These are phyloP conservation scores for Ctenomys sociabilis DNA, from an alignment of 2,113 vertebrate genomes.

Conservation along the genomic window DNA sequence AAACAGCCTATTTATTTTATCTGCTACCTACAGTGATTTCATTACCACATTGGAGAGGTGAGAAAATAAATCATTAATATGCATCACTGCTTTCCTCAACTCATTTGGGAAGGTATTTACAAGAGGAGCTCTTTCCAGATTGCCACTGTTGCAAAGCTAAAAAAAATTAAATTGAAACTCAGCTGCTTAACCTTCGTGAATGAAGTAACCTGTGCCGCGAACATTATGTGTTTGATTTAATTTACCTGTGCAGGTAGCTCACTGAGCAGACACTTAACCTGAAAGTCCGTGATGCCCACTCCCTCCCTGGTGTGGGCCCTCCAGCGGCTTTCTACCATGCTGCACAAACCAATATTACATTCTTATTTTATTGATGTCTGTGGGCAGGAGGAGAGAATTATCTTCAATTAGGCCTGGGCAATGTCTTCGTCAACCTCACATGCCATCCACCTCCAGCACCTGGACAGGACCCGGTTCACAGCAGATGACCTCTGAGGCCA, in stretches of 20 bases:
- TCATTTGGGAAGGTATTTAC: conserved; percentile 53
- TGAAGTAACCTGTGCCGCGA: conserved; percentile 63
- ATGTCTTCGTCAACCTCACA: conserved; percentile 54
- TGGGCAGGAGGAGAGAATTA: conserved; percentile 63
- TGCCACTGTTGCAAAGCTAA: conserved; percentile 22
- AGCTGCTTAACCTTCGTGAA: conserved; percentile 77
- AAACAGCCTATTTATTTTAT: conserved; percentile 77
- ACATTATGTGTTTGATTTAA: conserved; percentile 76
- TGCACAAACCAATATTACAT: conserved; percentile 66
- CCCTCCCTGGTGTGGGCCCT: conserved; percentile 59
- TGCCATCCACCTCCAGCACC: neutral
- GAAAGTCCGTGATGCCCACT: conserved; percentile 75
- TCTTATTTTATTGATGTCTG: conserved; percentile 50
- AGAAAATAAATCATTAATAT: conserved; percentile 78
- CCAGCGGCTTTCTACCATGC: conserved; percentile 60
- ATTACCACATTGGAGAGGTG: conserved; percentile 77
- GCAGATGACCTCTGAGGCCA: conserved; percentile 2
- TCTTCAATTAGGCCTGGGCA: conserved; percentile 65
- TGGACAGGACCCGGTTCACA: neutral
- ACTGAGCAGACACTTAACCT: conserved; percentile 73
- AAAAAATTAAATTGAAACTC: conserved; percentile 71
- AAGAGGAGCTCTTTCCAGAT: conserved; percentile 60
- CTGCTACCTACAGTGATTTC: conserved; percentile 77
- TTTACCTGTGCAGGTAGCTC: conserved; percentile 75
- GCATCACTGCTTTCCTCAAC: conserved; percentile 62